A percentile compares a stretch with the other conserved stretches of the same genome.
Conservation (phyloP, 2,797 vertebrate genomes). For the Hydrocynus forskahlii region DNA sequence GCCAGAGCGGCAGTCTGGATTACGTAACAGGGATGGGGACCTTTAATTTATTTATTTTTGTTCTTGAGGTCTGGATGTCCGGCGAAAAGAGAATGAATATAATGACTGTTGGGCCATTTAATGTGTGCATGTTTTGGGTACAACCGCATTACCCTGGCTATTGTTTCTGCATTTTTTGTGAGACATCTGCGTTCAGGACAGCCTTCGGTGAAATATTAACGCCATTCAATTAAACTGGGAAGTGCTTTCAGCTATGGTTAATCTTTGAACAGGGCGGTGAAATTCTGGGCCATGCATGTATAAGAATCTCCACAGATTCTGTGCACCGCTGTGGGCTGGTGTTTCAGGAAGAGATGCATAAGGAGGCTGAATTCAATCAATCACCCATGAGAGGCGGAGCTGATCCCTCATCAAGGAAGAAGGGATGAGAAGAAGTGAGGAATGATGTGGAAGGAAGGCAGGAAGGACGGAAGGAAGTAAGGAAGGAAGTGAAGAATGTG, state of each 20-base stretch:
- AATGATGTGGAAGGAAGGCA: too few species aligned
- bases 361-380: too few species aligned
- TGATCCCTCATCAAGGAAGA: too few species aligned
- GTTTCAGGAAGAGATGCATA: too few species aligned
- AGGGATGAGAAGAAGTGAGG: too few species aligned
- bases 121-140: neutral
- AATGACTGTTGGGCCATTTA: neutral
- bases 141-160: too few species aligned
- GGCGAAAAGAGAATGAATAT: neutral
- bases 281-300: neutral
- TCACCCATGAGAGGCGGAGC: too few species aligned
- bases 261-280: neutral
- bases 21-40: conserved; percentile 10
- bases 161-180: neutral
- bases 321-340: too few species aligned
- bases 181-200: neutral
- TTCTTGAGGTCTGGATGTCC: conserved; percentile 11
- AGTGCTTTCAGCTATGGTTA: neutral
- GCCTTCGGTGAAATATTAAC: neutral
- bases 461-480: too few species aligned
- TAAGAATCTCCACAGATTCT: neutral
- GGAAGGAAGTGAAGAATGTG: too few species aligned
- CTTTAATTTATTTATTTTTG: neutral
- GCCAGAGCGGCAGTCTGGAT: conserved; percentile 20
- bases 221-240: neutral